phyloP scores from a whole-genome alignment of 1,140 invertebrate species.

The Ostrea denselamellosa region DNA sequence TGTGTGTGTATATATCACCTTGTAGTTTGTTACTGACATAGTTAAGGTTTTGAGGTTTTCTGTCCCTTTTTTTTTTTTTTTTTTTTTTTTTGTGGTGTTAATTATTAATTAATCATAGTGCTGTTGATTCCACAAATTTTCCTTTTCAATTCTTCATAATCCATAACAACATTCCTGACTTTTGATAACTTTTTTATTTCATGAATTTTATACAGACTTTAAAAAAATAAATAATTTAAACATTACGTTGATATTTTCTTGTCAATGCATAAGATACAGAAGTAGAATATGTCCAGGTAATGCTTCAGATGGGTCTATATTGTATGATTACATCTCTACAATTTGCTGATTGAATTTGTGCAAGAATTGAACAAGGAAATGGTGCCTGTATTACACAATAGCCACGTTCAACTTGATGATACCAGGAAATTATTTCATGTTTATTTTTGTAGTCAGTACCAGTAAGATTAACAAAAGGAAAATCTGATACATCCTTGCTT shows the following conservation, averaged over 20 bases:
- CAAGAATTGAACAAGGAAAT: too few relatives aligned
- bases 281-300: not conserved
- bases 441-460: too few relatives aligned
- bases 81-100: conserved; percentile 26
- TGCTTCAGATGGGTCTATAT: too few relatives aligned
- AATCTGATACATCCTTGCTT: too few relatives aligned
- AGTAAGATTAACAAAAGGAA: too few relatives aligned
- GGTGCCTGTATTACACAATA: too few relatives aligned
- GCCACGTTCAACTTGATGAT: too few relatives aligned
- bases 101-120: conserved; percentile 40
- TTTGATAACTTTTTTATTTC: conserved; percentile 49
- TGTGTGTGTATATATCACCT: not conserved
- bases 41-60: conserved; percentile 23
- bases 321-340: too few relatives aligned
- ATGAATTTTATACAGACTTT: conserved; percentile 48
- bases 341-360: too few relatives aligned
- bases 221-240: conserved; percentile 37
- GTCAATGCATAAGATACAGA: too few relatives aligned
- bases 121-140: not conserved
- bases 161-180: conserved; percentile 39
- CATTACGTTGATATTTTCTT: not conserved
- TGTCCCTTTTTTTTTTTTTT: conserved; percentile 5
- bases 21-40: conserved; percentile 33
- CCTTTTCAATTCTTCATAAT: not conserved
- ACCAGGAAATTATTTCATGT: too few relatives aligned